These are phyloP conservation scores for Stenotaenia linearis DNA, from an alignment of 2,888 invertebrate genomes.

Conservation along the genomic window DNA sequence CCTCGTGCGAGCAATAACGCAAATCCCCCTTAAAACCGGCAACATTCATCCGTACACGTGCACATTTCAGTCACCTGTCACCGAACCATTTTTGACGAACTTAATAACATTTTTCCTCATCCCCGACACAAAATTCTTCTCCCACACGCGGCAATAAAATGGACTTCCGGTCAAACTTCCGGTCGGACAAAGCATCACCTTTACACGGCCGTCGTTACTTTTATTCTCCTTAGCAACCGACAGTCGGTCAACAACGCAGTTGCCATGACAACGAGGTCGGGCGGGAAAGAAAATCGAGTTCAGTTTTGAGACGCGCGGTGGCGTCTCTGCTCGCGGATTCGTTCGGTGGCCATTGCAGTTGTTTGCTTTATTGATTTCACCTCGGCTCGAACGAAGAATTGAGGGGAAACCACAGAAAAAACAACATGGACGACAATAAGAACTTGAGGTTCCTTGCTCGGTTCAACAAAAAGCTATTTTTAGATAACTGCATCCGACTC, in stretches of 20 bases:
- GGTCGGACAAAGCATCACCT: conserved; percentile 16
- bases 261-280: conserved; percentile 10
- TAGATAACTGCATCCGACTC: conserved; percentile 7
- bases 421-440: conserved; percentile 10
- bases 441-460: conserved; percentile 14
- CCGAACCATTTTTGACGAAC: background rate
- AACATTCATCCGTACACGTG: background rate
- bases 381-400: conserved; percentile 82
- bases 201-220: background rate
- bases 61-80: background rate
- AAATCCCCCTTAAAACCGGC: background rate
- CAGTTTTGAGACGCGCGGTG: conserved; percentile 19
- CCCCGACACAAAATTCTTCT: background rate
- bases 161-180: background rate
- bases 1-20: too few species aligned
- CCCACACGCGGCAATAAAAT: background rate
- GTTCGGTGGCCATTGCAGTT: conserved; percentile 44
- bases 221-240: conserved; percentile 22
- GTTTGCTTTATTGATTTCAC: conserved; percentile 91
- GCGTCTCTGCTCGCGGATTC: background rate
- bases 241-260: conserved; percentile 20
- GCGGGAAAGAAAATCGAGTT: conserved; percentile 21
- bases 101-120: background rate
- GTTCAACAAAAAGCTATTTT: background rate
- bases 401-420: conserved; percentile 62